Evolutionary conservation across 1,140 invertebrate species (phyloP).

Genomic region (Pteromalus puparum): DNA sequence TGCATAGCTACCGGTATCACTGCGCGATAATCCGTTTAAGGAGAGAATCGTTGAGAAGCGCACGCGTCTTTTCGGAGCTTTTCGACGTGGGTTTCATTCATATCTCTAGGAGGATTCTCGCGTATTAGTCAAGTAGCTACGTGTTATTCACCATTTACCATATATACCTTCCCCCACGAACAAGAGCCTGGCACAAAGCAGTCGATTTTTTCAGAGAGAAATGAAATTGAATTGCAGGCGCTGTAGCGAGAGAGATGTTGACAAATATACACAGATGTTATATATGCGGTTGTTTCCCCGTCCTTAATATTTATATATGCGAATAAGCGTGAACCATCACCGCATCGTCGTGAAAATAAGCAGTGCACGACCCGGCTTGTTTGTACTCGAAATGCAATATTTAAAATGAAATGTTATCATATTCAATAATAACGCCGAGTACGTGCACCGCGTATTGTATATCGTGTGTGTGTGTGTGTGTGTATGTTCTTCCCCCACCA

Average conservation of each 20-base stretch:
- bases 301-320: slow-evolving; percentile 15
- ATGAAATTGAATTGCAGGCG: slow-evolving; percentile 24
- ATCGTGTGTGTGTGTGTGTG: too few relatives aligned
- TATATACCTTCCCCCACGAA: not conserved
- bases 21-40: slow-evolving; percentile 30
- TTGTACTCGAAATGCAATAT: slow-evolving; percentile 1
- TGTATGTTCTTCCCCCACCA: not conserved
- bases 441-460: slow-evolving; percentile 12
- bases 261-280: slow-evolving; percentile 22
- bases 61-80: too few relatives aligned
- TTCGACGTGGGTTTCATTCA: too few relatives aligned
- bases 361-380: slow-evolving; percentile 51
- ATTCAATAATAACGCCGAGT: not conserved
- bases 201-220: slow-evolving; percentile 1
- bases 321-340: slow-evolving; percentile 71
- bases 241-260: slow-evolving; percentile 31
- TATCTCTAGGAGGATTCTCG: too few relatives aligned
- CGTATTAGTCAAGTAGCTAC: not conserved
- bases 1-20: not conserved
- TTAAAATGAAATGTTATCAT: not conserved
- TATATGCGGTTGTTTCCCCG: slow-evolving; percentile 12
- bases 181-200: not conserved
- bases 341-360: slow-evolving; percentile 61
- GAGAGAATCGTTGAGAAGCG: not conserved
- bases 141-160: not conserved